These are phyloP conservation scores for Neodiprion virginianus DNA, from an alignment of 1,140 invertebrate genomes.

Conservation along the genomic window DNA sequence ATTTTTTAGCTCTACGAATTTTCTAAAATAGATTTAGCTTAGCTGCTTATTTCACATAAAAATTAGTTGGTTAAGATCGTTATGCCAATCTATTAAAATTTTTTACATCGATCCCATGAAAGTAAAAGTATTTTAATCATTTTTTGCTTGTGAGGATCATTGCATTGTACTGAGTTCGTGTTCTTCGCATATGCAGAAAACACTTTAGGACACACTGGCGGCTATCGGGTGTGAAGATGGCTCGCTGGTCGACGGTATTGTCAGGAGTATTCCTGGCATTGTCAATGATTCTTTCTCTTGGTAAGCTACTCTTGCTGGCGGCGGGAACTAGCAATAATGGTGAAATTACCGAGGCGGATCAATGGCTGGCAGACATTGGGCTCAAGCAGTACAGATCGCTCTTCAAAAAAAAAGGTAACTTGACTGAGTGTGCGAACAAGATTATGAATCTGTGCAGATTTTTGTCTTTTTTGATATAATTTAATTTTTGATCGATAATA, in stretches of 20 bases:
- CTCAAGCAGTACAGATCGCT: conserved; percentile 71
- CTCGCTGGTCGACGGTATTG: conserved; percentile 59
- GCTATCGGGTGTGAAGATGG: conserved; percentile 38
- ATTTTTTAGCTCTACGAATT: too few relatives aligned
- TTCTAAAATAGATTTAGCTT: too few relatives aligned
- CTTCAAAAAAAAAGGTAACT: conserved; percentile 75
- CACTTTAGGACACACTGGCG: background rate
- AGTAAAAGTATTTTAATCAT: too few relatives aligned
- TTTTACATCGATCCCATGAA: too few relatives aligned
- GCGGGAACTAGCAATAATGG: conserved; percentile 56
- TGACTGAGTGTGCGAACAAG: background rate
- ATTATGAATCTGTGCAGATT: background rate
- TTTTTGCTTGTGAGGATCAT: too few relatives aligned
- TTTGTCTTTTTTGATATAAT: background rate
- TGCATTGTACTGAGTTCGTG: background rate
- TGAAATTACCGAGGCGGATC: conserved; percentile 68
- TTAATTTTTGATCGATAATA: too few relatives aligned
- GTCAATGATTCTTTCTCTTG: conserved; percentile 57
- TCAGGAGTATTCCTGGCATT: conserved; percentile 58
- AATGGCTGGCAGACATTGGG: conserved; percentile 76
- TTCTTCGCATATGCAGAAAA: background rate
- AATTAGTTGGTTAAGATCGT: too few relatives aligned
- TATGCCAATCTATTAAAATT: too few relatives aligned
- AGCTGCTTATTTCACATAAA: too few relatives aligned
- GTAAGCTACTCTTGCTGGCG: conserved; percentile 56